Base-by-base conservation (phyloP, 2,888 invertebrate species). In the Microctonus brassicae region DNA sequence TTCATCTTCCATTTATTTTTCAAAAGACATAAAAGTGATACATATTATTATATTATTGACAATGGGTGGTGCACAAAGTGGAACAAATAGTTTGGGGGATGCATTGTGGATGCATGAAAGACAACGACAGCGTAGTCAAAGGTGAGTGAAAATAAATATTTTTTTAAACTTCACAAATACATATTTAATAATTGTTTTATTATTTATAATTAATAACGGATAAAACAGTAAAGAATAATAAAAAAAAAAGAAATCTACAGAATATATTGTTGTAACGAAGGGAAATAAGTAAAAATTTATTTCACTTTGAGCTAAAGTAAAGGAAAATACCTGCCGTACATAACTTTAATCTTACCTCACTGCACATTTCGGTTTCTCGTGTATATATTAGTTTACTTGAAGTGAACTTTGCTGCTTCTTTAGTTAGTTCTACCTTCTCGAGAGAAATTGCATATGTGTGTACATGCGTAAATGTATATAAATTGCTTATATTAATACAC, bases 61-160 rank as follows among this genome's bases (percentile, higher is more conserved):
- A 47, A 87, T 87, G 87, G 87, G 87, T 39, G 86, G 87, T 67
- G 84, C 82, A 55, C 87, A 87, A 69, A 87, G 87, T 75, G 86
- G 86, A 70, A 77, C 85, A 63, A 87, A 86, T 72, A 84, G 77
- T 77, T 80, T 87, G 64, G 87, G 87, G 26, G 87, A 86, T 72
- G 84, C 86, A 61, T 80, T 87, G 76, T 87, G 87, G 87, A 81
- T 83, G 72, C 87, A 87, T 52, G 87, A 87, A 75, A 79, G 86
- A 67, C 86, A 86, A 70, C 84, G 82, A 70, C 87, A 87, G 73
- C 83, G 81, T 78, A 80, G 77, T 64, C 79, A 82, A 60, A 81
- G 86, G 87, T 86, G 70, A 86, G 82, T 75, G 17, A 20, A 34
- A 67, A n/a, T n/a, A n/a, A n/a, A n/a, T 24, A 26, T 24, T 36